phyloP scores from a whole-genome alignment of 2,113 vertebrate species.

The Petaurus breviceps region DNA sequence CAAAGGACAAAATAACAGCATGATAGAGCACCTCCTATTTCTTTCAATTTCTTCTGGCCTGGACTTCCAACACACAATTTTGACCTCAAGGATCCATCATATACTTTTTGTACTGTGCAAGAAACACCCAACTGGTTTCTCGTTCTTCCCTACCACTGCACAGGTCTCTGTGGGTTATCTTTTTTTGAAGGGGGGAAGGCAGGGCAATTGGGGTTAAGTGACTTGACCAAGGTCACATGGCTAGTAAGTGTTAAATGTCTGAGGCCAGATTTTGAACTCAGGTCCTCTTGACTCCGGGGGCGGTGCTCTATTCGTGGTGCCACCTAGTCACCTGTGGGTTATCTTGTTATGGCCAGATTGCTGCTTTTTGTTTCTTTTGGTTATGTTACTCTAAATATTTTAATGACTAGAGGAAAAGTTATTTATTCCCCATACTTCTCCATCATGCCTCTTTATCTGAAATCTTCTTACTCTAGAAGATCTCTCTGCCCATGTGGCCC shows the following conservation, averaged over 20 bases:
- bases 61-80: not conserved
- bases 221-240: too few species aligned
- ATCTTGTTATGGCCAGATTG: not conserved
- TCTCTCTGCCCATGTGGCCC: not conserved
- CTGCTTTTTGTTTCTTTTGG: not conserved
- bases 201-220: too few species aligned
- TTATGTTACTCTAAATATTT: not conserved
- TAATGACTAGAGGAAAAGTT: not conserved
- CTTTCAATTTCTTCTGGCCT: not conserved
- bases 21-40: not conserved
- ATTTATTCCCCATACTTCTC: not conserved
- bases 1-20: not conserved
- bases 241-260: too few species aligned
- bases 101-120: not conserved
- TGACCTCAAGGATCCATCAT: not conserved
- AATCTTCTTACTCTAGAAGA: not conserved
- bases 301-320: too few species aligned
- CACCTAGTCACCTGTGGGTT: too few species aligned
- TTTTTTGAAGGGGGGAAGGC: too few species aligned
- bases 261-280: too few species aligned
- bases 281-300: too few species aligned
- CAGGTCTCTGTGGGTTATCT: not conserved
- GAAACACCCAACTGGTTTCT: not conserved
- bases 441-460: not conserved
- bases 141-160: not conserved